Base-by-base conservation (phyloP, 2,888 invertebrate species). In the Polyommatus icarus region DNA sequence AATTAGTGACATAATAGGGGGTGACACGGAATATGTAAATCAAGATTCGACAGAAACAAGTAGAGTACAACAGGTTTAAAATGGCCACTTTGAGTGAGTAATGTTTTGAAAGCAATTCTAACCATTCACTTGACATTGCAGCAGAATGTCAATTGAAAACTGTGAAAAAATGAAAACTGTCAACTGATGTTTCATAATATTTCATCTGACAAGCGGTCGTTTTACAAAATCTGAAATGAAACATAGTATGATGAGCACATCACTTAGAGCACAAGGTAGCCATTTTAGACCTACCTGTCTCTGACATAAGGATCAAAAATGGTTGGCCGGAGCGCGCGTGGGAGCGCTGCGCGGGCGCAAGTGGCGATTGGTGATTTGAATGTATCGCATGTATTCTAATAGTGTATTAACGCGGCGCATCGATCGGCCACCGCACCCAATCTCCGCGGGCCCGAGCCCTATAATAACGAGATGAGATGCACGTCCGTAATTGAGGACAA, bases 341-440 rank as follows among this genome's bases (percentile, higher is more conserved):
- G 81, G 80, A 80, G 80, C 79, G 78, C 77, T 79, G 80, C 73
- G 77, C 78, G 76, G 78, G 79, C 78, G 81, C 78, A 79, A 75
- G 77, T 77, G 78, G 79, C 80, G 79, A 76, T 78, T 77, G 80
- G 76, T 79, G 80, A 81, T 82, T 81, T 81, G 81, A 83, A 81
- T 80, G 81, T 78, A 78, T 78, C 75, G 81, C 81, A 82, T 84
- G 84, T 83, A 84, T 83, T 85, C 79, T 82, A 84, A 84, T 84
- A 80, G 81, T 79, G 76, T 77, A 80, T 80, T 78, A 80, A 71
- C 79, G 79, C 79, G 50, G 73, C 59, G 40, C 67, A 15, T 67
- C 67, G 67, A 67, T 67, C 67, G 29, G 71, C 71, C 71, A 76
- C 80, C 81, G 80, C 80, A 82, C 80, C 80, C 79, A 82, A 82